phyloP scores from a whole-genome alignment of 2,797 vertebrate species.

The Distichodus sexfasciatus region DNA sequence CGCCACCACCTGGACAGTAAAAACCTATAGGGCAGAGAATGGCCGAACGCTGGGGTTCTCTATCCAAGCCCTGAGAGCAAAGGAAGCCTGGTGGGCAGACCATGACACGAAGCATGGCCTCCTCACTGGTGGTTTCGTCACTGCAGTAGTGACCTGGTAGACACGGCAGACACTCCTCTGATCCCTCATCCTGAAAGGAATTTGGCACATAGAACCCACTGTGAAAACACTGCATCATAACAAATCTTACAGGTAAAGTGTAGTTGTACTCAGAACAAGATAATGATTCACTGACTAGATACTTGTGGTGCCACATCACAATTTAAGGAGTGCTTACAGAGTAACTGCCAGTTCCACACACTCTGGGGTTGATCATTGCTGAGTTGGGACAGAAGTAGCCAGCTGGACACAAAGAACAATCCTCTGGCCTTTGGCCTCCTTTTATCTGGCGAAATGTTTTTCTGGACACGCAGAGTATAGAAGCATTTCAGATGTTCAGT shows the following conservation, averaged over 20 bases:
- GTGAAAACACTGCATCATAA: not conserved
- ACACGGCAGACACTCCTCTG: slow-evolving; percentile 76
- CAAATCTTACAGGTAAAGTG: too few relatives aligned
- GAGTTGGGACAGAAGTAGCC: slow-evolving; percentile 83
- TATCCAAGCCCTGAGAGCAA: slow-evolving; percentile 80
- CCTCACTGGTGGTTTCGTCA: slow-evolving; percentile 80
- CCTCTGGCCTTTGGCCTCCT: slow-evolving; percentile 69
- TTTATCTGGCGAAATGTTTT: slow-evolving; percentile 73
- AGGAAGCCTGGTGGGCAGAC: slow-evolving; percentile 83
- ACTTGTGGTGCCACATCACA: too few relatives aligned
- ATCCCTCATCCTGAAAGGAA: slow-evolving; percentile 75
- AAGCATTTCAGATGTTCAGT: too few relatives aligned
- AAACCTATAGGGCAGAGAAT: slow-evolving; percentile 84
- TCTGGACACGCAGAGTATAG: slow-evolving; percentile 65
- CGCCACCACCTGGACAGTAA: slow-evolving; percentile 79
- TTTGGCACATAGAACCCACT: not conserved
- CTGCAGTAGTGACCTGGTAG: slow-evolving; percentile 84
- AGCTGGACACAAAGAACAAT: slow-evolving; percentile 80
- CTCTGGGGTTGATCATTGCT: slow-evolving; percentile 75
- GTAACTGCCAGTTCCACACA: slow-evolving; percentile 83
- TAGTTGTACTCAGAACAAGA: too few relatives aligned
- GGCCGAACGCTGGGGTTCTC: slow-evolving; percentile 73
- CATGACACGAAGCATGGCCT: slow-evolving; percentile 82
- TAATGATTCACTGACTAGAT: too few relatives aligned
- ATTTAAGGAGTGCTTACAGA: slow-evolving; percentile 83